Evolutionary conservation across 1,140 invertebrate species (phyloP).

Genomic region (Anastrepha ludens): DNA sequence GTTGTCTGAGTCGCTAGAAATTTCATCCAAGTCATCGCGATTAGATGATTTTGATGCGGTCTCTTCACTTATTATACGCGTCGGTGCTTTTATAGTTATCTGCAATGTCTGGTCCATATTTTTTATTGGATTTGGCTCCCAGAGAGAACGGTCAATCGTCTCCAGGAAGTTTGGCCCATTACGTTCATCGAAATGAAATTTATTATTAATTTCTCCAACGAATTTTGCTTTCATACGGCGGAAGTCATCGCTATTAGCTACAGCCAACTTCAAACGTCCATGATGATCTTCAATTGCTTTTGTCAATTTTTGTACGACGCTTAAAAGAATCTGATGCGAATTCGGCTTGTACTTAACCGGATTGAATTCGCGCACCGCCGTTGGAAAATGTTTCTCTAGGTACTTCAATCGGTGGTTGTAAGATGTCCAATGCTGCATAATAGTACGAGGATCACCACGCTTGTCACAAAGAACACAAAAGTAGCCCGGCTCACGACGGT

Average conservation of each 20-base stretch:
- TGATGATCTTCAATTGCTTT: constrained; percentile 63
- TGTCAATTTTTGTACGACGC: constrained; percentile 59
- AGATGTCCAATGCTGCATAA: constrained; percentile 84
- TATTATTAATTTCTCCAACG: constrained; percentile 73
- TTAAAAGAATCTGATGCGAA: constrained; percentile 57
- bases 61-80: constrained; percentile 29
- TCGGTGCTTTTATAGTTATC: constrained; percentile 55
- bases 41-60: neutral
- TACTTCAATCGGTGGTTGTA: constrained; percentile 82
- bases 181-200: constrained; percentile 74
- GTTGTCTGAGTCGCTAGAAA: constrained; percentile 68
- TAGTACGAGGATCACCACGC: constrained; percentile 83
- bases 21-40: constrained; percentile 66
- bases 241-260: constrained; percentile 62
- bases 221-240: constrained; percentile 65
- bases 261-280: constrained; percentile 59
- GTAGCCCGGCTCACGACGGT: constrained; percentile 80
- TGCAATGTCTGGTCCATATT: constrained; percentile 54
- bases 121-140: constrained; percentile 30
- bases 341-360: constrained; percentile 58
- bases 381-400: constrained; percentile 72
- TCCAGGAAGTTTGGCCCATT: constrained; percentile 66
- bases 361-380: constrained; percentile 61
- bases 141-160: constrained; percentile 56
- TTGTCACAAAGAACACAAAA: constrained; percentile 85